These are phyloP conservation scores for Lutjanus argentimaculatus DNA, from an alignment of 2,797 vertebrate species.

Conservation along the genomic window DNA sequence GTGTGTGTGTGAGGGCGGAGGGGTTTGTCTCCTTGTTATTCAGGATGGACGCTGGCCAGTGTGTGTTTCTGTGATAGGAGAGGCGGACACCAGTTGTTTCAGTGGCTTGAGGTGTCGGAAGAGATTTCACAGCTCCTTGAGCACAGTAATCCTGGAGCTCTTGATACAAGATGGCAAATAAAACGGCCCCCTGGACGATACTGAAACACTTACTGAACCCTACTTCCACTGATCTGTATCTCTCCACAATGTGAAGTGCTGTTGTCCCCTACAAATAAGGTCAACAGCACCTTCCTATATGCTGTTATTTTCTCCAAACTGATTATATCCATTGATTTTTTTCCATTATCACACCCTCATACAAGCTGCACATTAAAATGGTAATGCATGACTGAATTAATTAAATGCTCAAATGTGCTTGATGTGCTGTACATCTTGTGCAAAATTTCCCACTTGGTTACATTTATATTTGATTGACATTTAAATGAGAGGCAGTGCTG, in stretches of 20 bases:
- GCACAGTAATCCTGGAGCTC: conserved; percentile 82
- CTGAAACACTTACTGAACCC: conserved; percentile 70
- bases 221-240: conserved; percentile 64
- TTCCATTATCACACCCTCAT: not conserved
- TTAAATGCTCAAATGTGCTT: conserved; percentile 7
- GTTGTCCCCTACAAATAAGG: conserved; percentile 53
- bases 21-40: conserved; percentile 68
- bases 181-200: conserved; percentile 75
- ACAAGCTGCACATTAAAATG: conserved; percentile 7
- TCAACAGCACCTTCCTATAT: conserved; percentile 34
- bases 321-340: conserved; percentile 7
- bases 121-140: conserved; percentile 87
- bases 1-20: not conserved
- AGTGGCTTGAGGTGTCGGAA: conserved; percentile 77
- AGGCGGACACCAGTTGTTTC: conserved; percentile 80
- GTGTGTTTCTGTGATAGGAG: conserved; percentile 75
- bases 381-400: not conserved
- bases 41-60: conserved; percentile 65
- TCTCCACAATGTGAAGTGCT: conserved; percentile 27
- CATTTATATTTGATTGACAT: conserved; percentile 31
- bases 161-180: conserved; percentile 84
- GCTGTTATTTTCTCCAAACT: conserved; percentile 17
- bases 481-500: conserved; percentile 13
- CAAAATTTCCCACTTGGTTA: conserved; percentile 3
- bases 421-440: not conserved